Conservation (phyloP, 2,113 vertebrate species). For the Dinomys branickii region DNA sequence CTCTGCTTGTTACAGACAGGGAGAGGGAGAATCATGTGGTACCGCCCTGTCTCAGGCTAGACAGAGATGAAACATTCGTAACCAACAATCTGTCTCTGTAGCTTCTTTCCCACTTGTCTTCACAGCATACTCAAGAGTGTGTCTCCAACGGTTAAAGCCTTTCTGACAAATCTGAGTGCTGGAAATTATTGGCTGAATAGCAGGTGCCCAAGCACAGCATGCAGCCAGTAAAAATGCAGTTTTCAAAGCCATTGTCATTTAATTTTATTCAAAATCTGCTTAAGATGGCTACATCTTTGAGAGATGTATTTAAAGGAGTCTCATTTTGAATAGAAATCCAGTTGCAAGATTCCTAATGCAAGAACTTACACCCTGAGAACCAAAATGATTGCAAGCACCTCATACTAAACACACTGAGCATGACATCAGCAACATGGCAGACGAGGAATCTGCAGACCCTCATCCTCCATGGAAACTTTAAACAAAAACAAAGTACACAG, state of each 20-base stretch:
- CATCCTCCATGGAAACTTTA: not conserved
- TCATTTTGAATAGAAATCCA: not conserved
- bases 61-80: not conserved
- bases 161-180: not conserved
- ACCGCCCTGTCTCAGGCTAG: not conserved
- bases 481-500: not conserved
- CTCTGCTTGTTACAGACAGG: not conserved
- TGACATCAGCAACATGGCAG: not conserved
- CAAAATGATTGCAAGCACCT: not conserved
- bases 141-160: not conserved
- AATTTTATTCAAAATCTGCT: not conserved
- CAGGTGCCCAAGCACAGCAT: not conserved
- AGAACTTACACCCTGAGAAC: not conserved
- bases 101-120: not conserved
- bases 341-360: not conserved
- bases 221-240: not conserved
- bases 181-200: not conserved
- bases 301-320: not conserved
- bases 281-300: not conserved
- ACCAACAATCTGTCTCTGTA: not conserved
- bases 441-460: not conserved
- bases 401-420: not conserved
- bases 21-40: not conserved
- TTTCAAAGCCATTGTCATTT: conserved; percentile 1
- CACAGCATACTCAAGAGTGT: not conserved